Percentiles rank a stretch among this genome's conserved stretches.
phyloP scores from a whole-genome alignment of 2,888 invertebrate genomes.

The Ferrisia virgata region DNA sequence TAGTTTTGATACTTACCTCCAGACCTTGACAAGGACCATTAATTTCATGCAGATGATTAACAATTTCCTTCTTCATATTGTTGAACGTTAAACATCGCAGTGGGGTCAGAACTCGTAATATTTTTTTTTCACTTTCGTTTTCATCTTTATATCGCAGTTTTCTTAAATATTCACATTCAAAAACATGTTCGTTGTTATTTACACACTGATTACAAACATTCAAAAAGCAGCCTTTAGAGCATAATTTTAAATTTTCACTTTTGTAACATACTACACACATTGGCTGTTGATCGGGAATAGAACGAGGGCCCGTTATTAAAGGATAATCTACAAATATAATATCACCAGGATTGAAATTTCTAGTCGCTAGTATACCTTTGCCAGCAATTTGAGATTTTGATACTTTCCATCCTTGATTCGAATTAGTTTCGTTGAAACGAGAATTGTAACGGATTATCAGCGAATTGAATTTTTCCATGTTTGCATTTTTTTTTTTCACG shows the following conservation, averaged over 20 bases:
- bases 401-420: constrained; percentile 27
- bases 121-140: constrained; percentile 52
- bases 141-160: constrained; percentile 57
- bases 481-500: not conserved
- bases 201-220: constrained; percentile 67
- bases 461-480: not conserved
- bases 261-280: constrained; percentile 49
- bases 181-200: constrained; percentile 59
- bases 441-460: not conserved
- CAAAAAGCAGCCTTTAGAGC: constrained; percentile 65
- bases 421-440: not conserved
- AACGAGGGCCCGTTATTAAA: constrained; percentile 63
- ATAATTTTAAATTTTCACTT: constrained; percentile 51
- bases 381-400: constrained; percentile 57
- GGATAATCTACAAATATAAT: constrained; percentile 69
- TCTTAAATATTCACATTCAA: constrained; percentile 65
- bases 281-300: constrained; percentile 63
- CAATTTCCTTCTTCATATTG: constrained; percentile 57
- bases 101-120: constrained; percentile 55
- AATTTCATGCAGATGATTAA: constrained; percentile 58
- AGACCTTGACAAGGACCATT: constrained; percentile 58
- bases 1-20: constrained; percentile 55
- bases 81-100: constrained; percentile 55
- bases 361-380: constrained; percentile 68
- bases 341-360: constrained; percentile 66